These are phyloP conservation scores for Ricordea florida DNA, from an alignment of 92 coral and sea anemone genomes.

Conservation along the genomic window DNA sequence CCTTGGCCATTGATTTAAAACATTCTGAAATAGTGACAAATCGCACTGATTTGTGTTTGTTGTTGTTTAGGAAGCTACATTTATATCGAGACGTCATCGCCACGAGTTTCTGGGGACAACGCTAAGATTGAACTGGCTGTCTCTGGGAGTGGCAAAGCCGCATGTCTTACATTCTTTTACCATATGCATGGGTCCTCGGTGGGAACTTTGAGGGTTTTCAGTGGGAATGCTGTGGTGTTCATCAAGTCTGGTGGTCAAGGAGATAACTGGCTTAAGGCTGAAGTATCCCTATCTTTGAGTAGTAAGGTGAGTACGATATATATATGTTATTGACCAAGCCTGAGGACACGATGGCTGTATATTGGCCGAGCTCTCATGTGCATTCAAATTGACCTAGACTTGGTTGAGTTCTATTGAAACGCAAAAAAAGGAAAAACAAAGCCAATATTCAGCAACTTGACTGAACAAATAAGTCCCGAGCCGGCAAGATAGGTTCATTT, in stretches of 20 bases:
- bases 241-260: neutral
- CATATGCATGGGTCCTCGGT: constrained; percentile 9
- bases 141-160: neutral
- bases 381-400: too few relatives aligned
- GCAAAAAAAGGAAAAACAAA: too few relatives aligned
- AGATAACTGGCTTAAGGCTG: neutral
- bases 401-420: too few relatives aligned
- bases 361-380: too few relatives aligned
- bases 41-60: neutral
- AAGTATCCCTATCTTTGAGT: neutral
- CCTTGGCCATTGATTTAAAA: neutral
- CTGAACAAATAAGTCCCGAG: too few relatives aligned
- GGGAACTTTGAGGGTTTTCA: constrained; percentile 22
- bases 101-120: neutral
- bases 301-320: neutral
- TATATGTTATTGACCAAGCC: too few relatives aligned
- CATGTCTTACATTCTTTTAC: constrained; percentile 10
- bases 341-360: too few relatives aligned
- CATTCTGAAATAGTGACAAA: neutral
- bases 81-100: constrained; percentile 21
- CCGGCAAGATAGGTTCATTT: too few relatives aligned
- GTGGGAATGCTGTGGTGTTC: neutral
- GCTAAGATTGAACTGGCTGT: constrained; percentile 11
- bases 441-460: too few relatives aligned
- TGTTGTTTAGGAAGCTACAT: neutral